phyloP scores from a whole-genome alignment of 2,797 vertebrate genomes.

The Octomys mimax region DNA sequence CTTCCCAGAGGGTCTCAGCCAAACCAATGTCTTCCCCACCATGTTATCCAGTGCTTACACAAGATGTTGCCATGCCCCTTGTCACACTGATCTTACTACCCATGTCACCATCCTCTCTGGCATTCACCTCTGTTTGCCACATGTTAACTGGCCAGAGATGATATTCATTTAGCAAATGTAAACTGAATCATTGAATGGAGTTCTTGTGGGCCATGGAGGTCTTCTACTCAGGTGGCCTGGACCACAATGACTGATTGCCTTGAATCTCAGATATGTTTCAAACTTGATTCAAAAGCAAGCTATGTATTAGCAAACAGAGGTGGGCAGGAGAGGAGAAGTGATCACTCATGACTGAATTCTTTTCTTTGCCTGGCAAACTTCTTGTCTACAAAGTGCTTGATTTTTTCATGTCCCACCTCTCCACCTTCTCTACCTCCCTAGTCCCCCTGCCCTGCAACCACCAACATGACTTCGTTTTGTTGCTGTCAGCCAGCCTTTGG shows the following conservation, averaged over 20 bases:
- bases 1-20: neutral
- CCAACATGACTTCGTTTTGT: neutral
- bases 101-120: neutral
- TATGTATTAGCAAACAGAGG: neutral
- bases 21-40: neutral
- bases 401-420: neutral
- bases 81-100: neutral
- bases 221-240: neutral
- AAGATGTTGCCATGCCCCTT: neutral
- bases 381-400: neutral
- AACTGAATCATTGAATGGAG: neutral
- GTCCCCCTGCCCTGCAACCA: too few species aligned
- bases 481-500: slow-evolving; percentile 33
- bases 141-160: neutral
- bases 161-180: neutral
- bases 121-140: neutral
- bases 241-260: neutral
- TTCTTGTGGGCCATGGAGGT: neutral
- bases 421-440: neutral
- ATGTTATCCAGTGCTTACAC: neutral
- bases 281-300: neutral
- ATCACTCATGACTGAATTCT: neutral
- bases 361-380: slow-evolving; percentile 9
- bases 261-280: neutral
- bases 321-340: neutral